Evolutionary conservation across 2,888 invertebrate species (phyloP), one percentile per base, ranked within the genome.

Genomic region (Philonicus albiceps): DNA sequence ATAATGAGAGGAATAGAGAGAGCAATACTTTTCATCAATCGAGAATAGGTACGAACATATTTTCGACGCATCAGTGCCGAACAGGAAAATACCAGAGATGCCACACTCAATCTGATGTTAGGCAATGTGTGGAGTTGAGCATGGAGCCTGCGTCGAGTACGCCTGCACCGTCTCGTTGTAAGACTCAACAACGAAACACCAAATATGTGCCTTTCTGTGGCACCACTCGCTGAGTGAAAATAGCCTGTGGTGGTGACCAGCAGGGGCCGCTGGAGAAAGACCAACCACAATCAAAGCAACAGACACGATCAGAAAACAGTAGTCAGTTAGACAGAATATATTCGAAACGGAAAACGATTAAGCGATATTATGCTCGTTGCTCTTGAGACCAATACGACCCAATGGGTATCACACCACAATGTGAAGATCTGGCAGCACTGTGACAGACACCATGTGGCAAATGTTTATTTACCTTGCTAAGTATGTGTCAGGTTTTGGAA

Each of bases 381-480:
- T 49, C 16, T 49, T 49, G 6, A n/a, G 7, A 74, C 74, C n/a
- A 22, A 74, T 30, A 74, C 30, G 34, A n/a, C 27, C 34, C 74
- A 16, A 74, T 13, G n/a, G 34, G 34, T n/a, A 74, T 31, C n/a
- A 37, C 31, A 13, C 27, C 30, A 27, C 13, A 49, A 74, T 4
- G 6, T 19, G 74, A 31, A 27, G 37, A 34, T n/a, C 34, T 31
- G 74, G 37, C 64, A 64, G 64, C 64, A 64, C 64, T 74, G 1
- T 74, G n/a, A 0, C 16, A 1, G 74, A 19, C 74, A 74, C 37
- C 74, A 74, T 74, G 74, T 74, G 74, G 34, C 31, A 74, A 74
- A 37, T 74, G 74, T 74, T 74, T 74, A 74, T 74, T 74, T 74
- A 74, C 74, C 34, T 74, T 74, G 34, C 74, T 74, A 74, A 74